phyloP scores from a whole-genome alignment of 2,113 vertebrate genomes.

The Hirundichthys speculiger region DNA sequence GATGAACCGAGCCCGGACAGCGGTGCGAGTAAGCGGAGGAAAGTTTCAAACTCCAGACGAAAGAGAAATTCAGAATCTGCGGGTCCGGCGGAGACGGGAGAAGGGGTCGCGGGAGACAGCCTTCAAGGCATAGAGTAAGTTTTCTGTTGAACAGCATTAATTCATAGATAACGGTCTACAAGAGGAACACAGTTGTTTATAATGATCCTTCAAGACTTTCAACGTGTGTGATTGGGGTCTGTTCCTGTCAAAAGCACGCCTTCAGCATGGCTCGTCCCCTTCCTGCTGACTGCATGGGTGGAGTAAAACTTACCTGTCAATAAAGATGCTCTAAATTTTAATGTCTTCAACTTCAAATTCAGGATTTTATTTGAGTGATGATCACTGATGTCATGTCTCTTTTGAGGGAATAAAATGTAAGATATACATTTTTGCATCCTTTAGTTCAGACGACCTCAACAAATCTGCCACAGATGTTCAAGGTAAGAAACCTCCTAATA shows the following conservation, averaged over 20 bases:
- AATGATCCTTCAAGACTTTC: background rate
- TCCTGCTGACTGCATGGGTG: slow-evolving; percentile 45
- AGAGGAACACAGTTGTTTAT: slow-evolving; percentile 15
- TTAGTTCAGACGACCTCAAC: slow-evolving; percentile 66
- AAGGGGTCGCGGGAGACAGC: slow-evolving; percentile 57
- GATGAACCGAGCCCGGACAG: slow-evolving; percentile 62
- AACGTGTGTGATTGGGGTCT: slow-evolving; percentile 12
- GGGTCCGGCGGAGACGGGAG: slow-evolving; percentile 51
- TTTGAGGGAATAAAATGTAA: background rate
- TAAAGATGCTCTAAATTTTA: background rate
- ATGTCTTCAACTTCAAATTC: background rate
- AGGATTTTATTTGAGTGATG: background rate
- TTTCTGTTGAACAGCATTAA: background rate
- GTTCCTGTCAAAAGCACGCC: slow-evolving; percentile 60
- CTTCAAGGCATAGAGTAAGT: slow-evolving; percentile 69
- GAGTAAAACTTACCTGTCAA: slow-evolving; percentile 61
- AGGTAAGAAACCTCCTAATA: slow-evolving; percentile 52
- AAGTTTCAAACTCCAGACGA: slow-evolving; percentile 74
- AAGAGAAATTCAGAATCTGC: slow-evolving; percentile 64
- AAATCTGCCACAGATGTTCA: slow-evolving; percentile 59
- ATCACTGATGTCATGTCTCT: background rate
- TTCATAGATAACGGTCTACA: background rate
- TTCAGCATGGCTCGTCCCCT: slow-evolving; percentile 61
- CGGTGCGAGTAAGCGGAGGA: slow-evolving; percentile 71
- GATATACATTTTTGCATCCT: background rate